Percentiles rank a stretch among this genome's conserved stretches.
Evolutionary conservation across 1,140 invertebrate species (phyloP).

Genomic region (Trichomalopsis sarcophagae): DNA sequence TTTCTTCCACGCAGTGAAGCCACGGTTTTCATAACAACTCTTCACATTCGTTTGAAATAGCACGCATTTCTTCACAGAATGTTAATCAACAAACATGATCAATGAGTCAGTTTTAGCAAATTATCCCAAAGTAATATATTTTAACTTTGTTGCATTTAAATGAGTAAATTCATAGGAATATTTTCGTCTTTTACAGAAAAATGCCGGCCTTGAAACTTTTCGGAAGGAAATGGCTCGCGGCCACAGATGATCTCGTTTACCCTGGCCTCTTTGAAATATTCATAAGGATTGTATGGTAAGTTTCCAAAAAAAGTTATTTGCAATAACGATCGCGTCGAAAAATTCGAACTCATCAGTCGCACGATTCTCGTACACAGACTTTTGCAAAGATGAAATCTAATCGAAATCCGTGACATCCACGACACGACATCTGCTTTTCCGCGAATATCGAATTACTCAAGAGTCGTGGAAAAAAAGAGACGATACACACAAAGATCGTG

Average conservation of each 20-base stretch:
- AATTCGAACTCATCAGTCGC: neutral
- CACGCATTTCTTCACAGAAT: too few relatives aligned
- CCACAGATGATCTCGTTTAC: slow-evolving; percentile 87
- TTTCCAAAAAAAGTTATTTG: slow-evolving; percentile 19
- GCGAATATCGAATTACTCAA: neutral
- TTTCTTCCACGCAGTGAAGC: too few relatives aligned
- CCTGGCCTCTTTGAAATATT: slow-evolving; percentile 85
- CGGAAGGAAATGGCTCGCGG: slow-evolving; percentile 86
- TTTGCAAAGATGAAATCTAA: neutral
- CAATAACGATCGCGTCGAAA: neutral
- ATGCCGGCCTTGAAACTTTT: slow-evolving; percentile 86
- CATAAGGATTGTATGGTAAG: slow-evolving; percentile 83
- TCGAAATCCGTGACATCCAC: neutral
- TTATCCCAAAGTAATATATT: too few relatives aligned
- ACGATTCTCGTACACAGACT: neutral
- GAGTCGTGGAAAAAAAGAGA: neutral
- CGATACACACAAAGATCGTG: neutral
- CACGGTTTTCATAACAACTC: too few relatives aligned
- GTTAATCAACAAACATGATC: too few relatives aligned
- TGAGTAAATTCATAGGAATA: neutral
- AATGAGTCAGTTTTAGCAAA: too few relatives aligned
- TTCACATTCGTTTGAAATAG: too few relatives aligned
- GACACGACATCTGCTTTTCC: neutral
- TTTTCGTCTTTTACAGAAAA: slow-evolving; percentile 57
- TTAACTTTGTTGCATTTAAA: too few relatives aligned